These are phyloP conservation scores for Troides helena DNA, from an alignment of 2,888 invertebrate genomes.

Conservation along the genomic window DNA sequence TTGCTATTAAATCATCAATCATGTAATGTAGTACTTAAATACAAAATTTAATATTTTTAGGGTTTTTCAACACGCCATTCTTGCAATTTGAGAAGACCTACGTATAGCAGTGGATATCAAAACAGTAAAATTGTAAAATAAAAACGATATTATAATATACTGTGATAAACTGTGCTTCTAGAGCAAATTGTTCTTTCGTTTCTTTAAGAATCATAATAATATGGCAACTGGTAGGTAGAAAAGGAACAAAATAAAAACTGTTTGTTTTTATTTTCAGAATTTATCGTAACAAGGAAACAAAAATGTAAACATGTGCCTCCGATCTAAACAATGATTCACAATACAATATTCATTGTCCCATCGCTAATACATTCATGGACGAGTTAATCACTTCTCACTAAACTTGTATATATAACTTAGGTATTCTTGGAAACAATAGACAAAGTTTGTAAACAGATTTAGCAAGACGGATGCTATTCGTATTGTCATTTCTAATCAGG, in stretches of 20 bases:
- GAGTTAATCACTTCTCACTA: constrained; percentile 3
- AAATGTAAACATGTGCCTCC: constrained; percentile 27
- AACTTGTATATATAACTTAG: constrained; percentile 5
- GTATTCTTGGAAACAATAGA: constrained; percentile 21
- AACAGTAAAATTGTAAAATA: too few species aligned
- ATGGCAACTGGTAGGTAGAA: too few species aligned
- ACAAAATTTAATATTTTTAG: background rate
- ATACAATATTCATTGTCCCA: constrained; percentile 9
- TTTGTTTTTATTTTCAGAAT: constrained; percentile 15
- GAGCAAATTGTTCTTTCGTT: too few species aligned
- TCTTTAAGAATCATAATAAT: too few species aligned
- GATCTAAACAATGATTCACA: constrained; percentile 8
- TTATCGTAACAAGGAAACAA: constrained; percentile 13
- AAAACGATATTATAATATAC: too few species aligned
- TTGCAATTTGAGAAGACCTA: too few species aligned
- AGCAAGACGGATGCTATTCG: constrained; percentile 4
- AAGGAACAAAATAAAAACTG: background rate
- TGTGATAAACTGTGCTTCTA: too few species aligned
- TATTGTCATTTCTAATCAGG: constrained; percentile 21
- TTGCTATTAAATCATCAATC: background rate
- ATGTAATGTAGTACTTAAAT: background rate
- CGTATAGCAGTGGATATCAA: too few species aligned
- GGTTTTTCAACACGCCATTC: too few species aligned
- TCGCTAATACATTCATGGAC: constrained; percentile 8
- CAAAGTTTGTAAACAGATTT: constrained; percentile 20